phyloP scores from a whole-genome alignment of 2,888 invertebrate genomes.

The Clusia tigrina region DNA sequence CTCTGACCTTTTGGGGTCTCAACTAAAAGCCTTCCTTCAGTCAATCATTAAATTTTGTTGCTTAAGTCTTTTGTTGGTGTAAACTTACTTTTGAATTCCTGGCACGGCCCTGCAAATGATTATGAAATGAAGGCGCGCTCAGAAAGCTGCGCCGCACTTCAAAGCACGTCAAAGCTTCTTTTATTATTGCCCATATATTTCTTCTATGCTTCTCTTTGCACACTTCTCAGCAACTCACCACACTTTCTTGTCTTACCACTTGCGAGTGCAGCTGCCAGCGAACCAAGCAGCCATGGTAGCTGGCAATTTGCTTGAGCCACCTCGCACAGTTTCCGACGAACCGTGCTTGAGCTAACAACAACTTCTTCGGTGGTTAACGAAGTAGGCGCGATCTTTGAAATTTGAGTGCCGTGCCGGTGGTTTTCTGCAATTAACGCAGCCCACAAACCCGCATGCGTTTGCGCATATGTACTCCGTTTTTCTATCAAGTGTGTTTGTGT shows the following conservation, averaged over 20 bases:
- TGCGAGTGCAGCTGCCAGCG: conserved; percentile 15
- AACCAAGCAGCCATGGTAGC: not conserved
- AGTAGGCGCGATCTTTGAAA: conserved; percentile 15
- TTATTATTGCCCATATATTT: not conserved
- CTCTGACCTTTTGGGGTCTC: no score
- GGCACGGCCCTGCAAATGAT: no score
- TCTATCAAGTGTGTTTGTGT: not conserved
- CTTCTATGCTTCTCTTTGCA: not conserved
- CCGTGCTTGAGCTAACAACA: conserved; percentile 41
- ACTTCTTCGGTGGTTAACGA: conserved; percentile 30
- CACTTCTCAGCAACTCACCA: conserved; percentile 34
- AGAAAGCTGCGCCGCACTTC: no score
- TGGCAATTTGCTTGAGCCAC: conserved; percentile 13
- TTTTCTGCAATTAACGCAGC: conserved; percentile 15
- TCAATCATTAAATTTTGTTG: not conserved
- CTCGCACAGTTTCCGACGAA: conserved; percentile 40
- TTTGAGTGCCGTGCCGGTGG: conserved; percentile 9
- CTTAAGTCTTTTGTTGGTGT: not conserved
- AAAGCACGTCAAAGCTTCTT: not conserved
- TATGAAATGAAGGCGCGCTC: no score
- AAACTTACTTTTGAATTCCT: no score
- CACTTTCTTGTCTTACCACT: conserved; percentile 46
- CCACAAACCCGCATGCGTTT: not conserved
- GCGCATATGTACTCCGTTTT: not conserved
- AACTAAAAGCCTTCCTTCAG: no score